These are phyloP conservation scores for Semnornis frantzii DNA, from an alignment of 2,113 vertebrate genomes.

Conservation along the genomic window DNA sequence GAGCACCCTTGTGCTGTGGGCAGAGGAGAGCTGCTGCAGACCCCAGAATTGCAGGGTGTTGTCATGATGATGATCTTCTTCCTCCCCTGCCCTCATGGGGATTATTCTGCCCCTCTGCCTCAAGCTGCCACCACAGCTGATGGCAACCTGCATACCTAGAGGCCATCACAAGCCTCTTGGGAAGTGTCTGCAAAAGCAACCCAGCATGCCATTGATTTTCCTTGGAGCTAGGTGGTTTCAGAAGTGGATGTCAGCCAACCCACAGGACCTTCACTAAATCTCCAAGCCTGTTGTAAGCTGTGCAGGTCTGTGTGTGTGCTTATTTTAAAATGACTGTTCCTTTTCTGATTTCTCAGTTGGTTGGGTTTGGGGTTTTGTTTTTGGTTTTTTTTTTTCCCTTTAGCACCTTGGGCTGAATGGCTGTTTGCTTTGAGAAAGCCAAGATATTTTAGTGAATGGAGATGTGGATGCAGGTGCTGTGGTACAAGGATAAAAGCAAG, in stretches of 20 bases:
- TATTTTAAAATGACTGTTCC: neutral
- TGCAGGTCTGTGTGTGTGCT: neutral
- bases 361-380: too few relatives aligned
- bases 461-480: neutral
- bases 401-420: neutral
- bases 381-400: neutral
- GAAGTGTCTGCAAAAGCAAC: neutral
- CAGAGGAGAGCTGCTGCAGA: neutral
- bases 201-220: neutral
- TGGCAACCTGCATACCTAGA: accelerated
- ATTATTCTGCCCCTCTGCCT: neutral
- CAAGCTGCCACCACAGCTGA: accelerated
- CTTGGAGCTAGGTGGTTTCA: neutral
- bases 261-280: neutral
- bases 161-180: neutral
- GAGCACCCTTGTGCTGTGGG: neutral
- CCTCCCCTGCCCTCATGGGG: accelerated
- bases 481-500: neutral
- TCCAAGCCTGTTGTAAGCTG: neutral
- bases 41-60: accelerated
- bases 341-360: neutral
- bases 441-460: neutral
- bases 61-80: neutral
- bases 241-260: neutral
- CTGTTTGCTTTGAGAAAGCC: neutral